Evolutionary conservation across 2,888 invertebrate genomes (phyloP), one percentile per base, ranked within the genome.

Genomic region (Gasteruption jaculator): DNA sequence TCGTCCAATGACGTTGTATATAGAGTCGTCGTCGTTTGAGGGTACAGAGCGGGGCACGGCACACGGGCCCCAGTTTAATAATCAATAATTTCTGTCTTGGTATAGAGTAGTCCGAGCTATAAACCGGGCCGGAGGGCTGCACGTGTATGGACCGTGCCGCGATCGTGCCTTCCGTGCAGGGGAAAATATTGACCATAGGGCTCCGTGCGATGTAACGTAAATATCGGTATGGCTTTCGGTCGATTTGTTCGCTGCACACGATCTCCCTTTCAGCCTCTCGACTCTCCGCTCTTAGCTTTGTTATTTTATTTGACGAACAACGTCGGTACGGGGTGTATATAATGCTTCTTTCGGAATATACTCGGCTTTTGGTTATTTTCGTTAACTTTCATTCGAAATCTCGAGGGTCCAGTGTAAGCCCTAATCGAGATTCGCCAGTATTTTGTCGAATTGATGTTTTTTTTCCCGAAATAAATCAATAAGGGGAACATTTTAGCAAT

Each of bases 31-130:
- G 21, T 25, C 43, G 43, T 39, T 45, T 26, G 35, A 44, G 29
- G 31, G 33, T 32, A 24, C 45, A 33, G 19, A 16, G 19, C 15
- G 12, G 36, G n/a, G n/a, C n/a, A n/a, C n/a, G n/a, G n/a, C 38
- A 38, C 49, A 46, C 41, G 42, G 56, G 54, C 49, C 51, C 56
- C 51, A 48, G 50, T 60, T 64, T 64, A 62, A 63, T 63, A 62
- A 64, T 64, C 63, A 63, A 64, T 64, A 64, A 63, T 64, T 64
- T 62, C 43, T 49, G 49, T 31, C 42, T 43, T 41, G 44, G 45
- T 16, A 22, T 41, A n/a, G 36, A 37, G 25, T 30, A 34, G 33
- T 33, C 15, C 38, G 25, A 38, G 32, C 31, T 37, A 32, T 27
- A 47, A 45, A 22, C 45, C 45, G 44, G 45, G 47, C 55, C 53